Conservation (phyloP, 2,113 vertebrate species). For the Oreocharis arfaki region DNA sequence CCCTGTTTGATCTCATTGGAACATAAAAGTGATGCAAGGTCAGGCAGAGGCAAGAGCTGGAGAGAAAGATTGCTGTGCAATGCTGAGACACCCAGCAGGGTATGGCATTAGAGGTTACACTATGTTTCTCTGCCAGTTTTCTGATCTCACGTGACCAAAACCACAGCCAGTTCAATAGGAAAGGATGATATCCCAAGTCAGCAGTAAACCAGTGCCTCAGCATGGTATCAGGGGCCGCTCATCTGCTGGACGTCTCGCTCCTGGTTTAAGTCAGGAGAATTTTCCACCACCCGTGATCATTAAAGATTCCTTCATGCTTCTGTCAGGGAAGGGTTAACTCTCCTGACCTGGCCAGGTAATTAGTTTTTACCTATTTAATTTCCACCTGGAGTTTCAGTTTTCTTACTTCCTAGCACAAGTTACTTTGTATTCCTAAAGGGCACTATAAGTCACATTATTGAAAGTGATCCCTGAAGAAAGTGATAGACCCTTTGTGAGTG, state of each 20-base stretch:
- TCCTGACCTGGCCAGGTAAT: constrained; percentile 39
- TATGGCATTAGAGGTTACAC: not conserved
- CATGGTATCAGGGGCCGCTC: not conserved
- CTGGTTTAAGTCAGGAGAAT: not conserved
- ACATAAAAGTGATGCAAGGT: constrained; percentile 2
- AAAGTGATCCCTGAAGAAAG: not conserved
- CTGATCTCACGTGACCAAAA: not conserved
- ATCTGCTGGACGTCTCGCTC: not conserved
- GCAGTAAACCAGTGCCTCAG: not conserved
- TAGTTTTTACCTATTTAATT: constrained; percentile 40
- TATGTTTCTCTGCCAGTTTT: not conserved
- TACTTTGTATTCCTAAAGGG: not conserved
- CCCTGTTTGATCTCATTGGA: constrained; percentile 29
- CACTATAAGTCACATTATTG: not conserved
- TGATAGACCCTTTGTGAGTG: not conserved
- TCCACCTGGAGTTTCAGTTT: constrained; percentile 39
- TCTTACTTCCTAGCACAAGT: not conserved
- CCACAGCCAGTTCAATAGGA: not conserved
- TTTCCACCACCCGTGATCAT: constrained; percentile 36
- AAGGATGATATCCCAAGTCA: not conserved
- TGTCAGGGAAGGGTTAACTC: constrained; percentile 4
- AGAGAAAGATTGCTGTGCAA: not conserved
- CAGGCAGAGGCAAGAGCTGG: constrained; percentile 8
- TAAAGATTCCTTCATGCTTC: constrained; percentile 14
- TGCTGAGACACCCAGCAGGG: constrained; percentile 1